Evolutionary conservation across 2,113 vertebrate genomes (phyloP).

Genomic region (Percopsis transmontana): DNA sequence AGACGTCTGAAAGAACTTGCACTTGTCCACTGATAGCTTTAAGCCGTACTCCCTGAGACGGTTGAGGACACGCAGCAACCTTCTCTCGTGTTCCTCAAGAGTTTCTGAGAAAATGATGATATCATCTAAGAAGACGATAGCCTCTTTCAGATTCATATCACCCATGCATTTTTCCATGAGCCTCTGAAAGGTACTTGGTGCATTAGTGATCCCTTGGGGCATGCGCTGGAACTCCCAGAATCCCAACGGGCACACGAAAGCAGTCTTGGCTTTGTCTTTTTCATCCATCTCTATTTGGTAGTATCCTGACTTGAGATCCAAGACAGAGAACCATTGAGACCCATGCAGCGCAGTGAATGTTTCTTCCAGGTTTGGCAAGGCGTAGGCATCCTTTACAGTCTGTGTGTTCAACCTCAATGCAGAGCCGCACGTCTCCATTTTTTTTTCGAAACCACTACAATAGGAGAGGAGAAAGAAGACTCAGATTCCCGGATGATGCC

Average conservation of each 20-base stretch:
- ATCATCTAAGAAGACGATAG: background rate
- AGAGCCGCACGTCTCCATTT: background rate
- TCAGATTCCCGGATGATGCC: slow-evolving; percentile 15
- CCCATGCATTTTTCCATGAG: background rate
- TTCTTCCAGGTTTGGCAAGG: background rate
- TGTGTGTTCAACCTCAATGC: slow-evolving; percentile 1
- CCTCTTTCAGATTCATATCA: background rate
- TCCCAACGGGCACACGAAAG: too few species aligned
- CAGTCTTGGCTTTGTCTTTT: too few species aligned
- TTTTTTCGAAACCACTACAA: slow-evolving; percentile 11
- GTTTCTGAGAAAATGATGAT: background rate
- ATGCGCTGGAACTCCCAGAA: too few species aligned
- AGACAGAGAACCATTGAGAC: too few species aligned
- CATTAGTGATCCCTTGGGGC: background rate
- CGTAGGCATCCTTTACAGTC: background rate
- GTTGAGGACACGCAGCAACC: background rate
- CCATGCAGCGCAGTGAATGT: too few species aligned
- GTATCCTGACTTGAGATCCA: too few species aligned
- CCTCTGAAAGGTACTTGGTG: background rate
- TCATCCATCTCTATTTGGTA: too few species aligned
- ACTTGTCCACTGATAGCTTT: background rate
- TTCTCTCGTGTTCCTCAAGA: background rate
- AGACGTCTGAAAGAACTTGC: too few species aligned
- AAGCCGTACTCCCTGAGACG: background rate
- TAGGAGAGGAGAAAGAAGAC: background rate